Percentiles rank a stretch among this genome's conserved stretches.
Conservation (phyloP, 2,797 vertebrate species). For the Thalassophryne amazonica region DNA sequence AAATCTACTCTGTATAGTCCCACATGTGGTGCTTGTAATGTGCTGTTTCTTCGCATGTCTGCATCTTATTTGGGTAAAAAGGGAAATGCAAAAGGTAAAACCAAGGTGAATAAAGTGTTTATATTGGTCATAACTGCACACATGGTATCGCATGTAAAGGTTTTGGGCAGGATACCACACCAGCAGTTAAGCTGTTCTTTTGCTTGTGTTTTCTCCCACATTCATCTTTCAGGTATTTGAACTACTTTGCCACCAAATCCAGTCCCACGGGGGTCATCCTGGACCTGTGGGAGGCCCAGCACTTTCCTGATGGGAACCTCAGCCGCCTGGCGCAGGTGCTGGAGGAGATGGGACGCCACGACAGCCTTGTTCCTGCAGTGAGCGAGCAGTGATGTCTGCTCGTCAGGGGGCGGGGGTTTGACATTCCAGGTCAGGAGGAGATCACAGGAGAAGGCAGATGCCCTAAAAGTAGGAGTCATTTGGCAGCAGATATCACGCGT, state of each 20-base stretch:
- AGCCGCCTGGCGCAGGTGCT: constrained; percentile 92
- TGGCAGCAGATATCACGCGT: constrained; percentile 15
- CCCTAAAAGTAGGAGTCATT: constrained; percentile 23
- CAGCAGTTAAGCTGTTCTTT: no score
- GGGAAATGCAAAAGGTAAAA: no score
- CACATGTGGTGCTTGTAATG: no score
- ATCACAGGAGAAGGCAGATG: constrained; percentile 9
- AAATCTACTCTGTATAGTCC: no score
- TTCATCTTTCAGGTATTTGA: constrained; percentile 85
- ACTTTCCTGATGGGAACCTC: constrained; percentile 96
- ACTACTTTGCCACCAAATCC: constrained; percentile 98
- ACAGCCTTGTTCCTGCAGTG: constrained; percentile 84
- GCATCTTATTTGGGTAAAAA: no score
- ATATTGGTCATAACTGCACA: no score
- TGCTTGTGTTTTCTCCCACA: not conserved
- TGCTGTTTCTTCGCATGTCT: no score
- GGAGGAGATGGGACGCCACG: constrained; percentile 97
- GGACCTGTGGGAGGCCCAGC: constrained; percentile 98
- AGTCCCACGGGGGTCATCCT: constrained; percentile 96
- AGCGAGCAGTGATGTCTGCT: constrained; percentile 84
- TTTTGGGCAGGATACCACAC: no score
- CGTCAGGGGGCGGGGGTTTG: constrained; percentile 22
- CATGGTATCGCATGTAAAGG: no score
- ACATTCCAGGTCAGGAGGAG: constrained; percentile 46
- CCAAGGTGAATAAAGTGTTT: no score